Percentiles rank a stretch among this genome's conserved stretches.
Conservation (phyloP, 2,888 invertebrate species). For the Heliconius ismenius region DNA sequence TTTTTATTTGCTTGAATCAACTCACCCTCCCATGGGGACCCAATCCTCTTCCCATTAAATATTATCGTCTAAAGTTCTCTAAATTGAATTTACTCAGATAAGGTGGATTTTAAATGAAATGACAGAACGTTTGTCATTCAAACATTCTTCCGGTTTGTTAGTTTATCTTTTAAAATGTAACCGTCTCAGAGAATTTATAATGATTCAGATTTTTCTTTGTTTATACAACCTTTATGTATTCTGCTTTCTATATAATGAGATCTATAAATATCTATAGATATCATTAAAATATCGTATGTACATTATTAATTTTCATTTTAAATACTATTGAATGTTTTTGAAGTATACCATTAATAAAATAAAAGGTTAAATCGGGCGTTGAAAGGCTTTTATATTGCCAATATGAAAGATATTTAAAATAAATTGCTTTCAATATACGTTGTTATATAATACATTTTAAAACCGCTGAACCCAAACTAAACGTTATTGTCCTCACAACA, state of each 20-base stretch:
- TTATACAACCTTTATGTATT: no score
- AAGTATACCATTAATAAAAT: no score
- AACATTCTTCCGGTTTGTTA: not conserved
- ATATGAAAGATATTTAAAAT: not conserved
- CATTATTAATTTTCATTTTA: not conserved
- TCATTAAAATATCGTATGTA: not conserved
- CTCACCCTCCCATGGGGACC: constrained; percentile 38
- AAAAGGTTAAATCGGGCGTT: not conserved
- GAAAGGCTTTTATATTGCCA: not conserved
- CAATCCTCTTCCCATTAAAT: constrained; percentile 43
- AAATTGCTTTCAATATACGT: not conserved
- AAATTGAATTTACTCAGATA: constrained; percentile 26
- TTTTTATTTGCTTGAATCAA: constrained; percentile 33
- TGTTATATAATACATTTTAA: constrained; percentile 26
- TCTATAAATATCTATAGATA: no score
- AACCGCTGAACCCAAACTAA: constrained; percentile 12
- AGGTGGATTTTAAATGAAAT: constrained; percentile 20
- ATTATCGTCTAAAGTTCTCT: constrained; percentile 34
- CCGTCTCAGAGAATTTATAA: not conserved
- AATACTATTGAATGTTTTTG: not conserved
- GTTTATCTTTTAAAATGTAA: constrained; percentile 1
- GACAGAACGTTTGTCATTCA: not conserved
- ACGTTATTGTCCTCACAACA: constrained; percentile 37
- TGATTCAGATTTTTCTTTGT: not conserved
- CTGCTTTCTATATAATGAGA: no score